Conservation (phyloP, 2,797 vertebrate genomes). For the Melanotaenia trifasciata region DNA sequence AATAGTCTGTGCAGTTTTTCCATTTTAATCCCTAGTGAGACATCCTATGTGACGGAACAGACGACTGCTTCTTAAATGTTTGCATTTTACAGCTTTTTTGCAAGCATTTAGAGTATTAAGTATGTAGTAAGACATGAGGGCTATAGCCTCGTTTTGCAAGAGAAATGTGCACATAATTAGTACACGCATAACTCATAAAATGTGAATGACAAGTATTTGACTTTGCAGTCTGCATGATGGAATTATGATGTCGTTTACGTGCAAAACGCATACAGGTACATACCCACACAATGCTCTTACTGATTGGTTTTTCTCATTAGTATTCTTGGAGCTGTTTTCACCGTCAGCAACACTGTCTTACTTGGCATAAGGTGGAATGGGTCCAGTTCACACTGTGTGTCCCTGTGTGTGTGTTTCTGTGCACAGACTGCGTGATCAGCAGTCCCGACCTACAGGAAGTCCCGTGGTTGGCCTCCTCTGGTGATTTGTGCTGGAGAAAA, state of each 20-base stretch:
- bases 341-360: constrained; percentile 66
- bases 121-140: background rate
- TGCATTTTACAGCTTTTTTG: background rate
- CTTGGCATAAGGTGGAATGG: constrained; percentile 68
- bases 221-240: background rate
- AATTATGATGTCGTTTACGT: constrained; percentile 3
- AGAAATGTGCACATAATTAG: background rate
- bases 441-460: constrained; percentile 80
- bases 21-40: background rate
- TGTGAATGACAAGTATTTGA: background rate
- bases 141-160: background rate
- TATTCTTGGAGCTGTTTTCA: constrained; percentile 71
- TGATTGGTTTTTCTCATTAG: constrained; percentile 64
- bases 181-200: background rate
- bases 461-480: constrained; percentile 70
- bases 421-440: constrained; percentile 79
- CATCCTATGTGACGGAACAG: background rate
- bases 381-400: constrained; percentile 65
- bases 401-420: constrained; percentile 41
- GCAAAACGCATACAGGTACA: background rate
- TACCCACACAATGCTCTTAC: constrained; percentile 29
- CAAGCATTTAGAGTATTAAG: background rate
- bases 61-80: background rate
- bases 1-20: background rate
- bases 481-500: constrained; percentile 71